These are phyloP conservation scores for Andrena minutula DNA, from an alignment of 2,888 invertebrate species.

Conservation along the genomic window DNA sequence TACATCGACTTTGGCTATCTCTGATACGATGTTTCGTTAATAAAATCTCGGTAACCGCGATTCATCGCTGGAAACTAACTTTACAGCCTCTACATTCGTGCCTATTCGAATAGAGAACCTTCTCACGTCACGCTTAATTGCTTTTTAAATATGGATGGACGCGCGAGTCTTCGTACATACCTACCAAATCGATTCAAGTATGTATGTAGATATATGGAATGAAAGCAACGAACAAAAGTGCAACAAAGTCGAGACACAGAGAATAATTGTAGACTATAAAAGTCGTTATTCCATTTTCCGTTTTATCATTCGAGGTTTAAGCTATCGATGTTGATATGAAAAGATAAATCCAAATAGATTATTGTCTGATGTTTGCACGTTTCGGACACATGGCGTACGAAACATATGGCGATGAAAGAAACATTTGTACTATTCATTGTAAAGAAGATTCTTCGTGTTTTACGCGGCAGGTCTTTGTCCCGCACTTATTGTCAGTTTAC, in stretches of 20 bases:
- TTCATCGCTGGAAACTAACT: constrained; percentile 55
- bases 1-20: constrained; percentile 64
- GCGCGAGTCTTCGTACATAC: constrained; percentile 38
- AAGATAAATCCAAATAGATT: constrained; percentile 29
- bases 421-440: constrained; percentile 60
- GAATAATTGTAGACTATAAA: background rate
- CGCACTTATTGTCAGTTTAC: constrained; percentile 58
- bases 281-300: background rate
- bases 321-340: constrained; percentile 33
- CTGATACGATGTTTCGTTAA: constrained; percentile 59
- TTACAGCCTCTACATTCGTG: constrained; percentile 49
- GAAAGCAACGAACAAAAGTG: constrained; percentile 20
- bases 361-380: constrained; percentile 66
- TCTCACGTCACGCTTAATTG: constrained; percentile 43
- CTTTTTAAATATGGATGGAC: constrained; percentile 61
- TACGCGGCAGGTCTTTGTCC: constrained; percentile 24
- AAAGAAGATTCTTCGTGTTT: constrained; percentile 40
- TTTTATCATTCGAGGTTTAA: constrained; percentile 15
- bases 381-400: constrained; percentile 28
- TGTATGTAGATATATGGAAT: background rate
- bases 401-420: constrained; percentile 49
- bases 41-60: constrained; percentile 62
- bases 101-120: constrained; percentile 23
- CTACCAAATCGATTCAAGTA: background rate
- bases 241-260: background rate